Evolutionary conservation across 2,113 vertebrate species (phyloP), one percentile per base, ranked within the genome.

Genomic region (Percina caprodes): DNA sequence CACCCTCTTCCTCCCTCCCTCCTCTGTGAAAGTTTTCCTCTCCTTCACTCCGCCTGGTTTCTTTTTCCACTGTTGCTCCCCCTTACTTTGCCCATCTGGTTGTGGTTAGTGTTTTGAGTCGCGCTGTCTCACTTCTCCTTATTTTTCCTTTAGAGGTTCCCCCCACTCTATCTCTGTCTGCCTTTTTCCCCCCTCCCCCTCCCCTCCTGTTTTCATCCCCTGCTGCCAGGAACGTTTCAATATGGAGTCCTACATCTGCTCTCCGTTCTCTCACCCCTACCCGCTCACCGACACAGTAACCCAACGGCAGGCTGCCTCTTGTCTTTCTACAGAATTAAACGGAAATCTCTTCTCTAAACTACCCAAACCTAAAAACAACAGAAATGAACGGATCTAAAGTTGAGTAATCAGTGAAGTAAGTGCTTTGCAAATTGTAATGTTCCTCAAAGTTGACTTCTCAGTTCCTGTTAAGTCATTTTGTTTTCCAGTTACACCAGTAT

Each of bases 41-140:
- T 91, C 81, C 67, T 48, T 86, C 61, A 14, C 69, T 82, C 70
- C 0, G 0, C 61, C 75, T n/a, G 0, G 30, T 84, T 89, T 91
- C 85, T 89, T 84, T 89, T 84, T 88, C 87, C 83, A 83, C 84
- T 83, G 75, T 79, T 16, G 63, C 84, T 78, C 76, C 63, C 72
- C 73, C 69, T 67, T 39, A 69, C 76, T 62, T 42, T 80, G 78
- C 33, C 73, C 92, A 93, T 93, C 92, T 93, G 93, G 88, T 91
- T 89, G 81, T 91, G 89, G 85, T 94, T 93, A 93, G 77, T 33
- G 23, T 84, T 86, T 15, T 4, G 15, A 83, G 84, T 83, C 61
- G 35, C 63, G 16, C 74, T 75, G 83, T 85, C 80, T 85, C 79
- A 35, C 51, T 77, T 74, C 52, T 74, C 48, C 58, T 77, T 69